Evolutionary conservation across 2,888 invertebrate genomes (phyloP), one percentile per base, ranked within the genome.

Genomic region (Agrochola circellaris): DNA sequence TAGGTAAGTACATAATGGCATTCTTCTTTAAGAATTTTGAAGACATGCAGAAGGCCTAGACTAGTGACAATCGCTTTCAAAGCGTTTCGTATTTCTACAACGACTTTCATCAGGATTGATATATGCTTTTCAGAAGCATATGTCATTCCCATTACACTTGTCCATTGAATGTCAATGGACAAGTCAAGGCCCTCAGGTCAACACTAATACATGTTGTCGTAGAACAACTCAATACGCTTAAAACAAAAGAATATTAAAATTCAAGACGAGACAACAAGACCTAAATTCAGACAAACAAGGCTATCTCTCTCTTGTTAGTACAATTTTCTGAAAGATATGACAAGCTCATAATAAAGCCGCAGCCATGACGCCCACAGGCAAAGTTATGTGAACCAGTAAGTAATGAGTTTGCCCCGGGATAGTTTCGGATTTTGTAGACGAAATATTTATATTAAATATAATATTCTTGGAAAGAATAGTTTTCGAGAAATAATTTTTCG

Each of bases 281-380:
- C 54, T 58, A 62, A 64, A 60, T 30, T 70, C 45, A 17, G 13
- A 71, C 79, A 56, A 76, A 82, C 17, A 65, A 9, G 45, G 72
- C 79, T 73, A 73, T 78, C 72, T 71, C 23, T 48, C 60, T 48
- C 74, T 85, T 82, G 79, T 74, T 73, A 73, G 68, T 48, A 80
- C 34, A 56, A 81, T 71, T 62, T 58, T 78, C 62, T 45, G 38
- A 56, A 34, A 81, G 70, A 81, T 71, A 79, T 84, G 66, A 67
- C 58, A 69, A 64, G 48, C 76, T 76, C 11, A 48, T 83, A 75
- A 61, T 73, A 84, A 68, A 61, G 60, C 58, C 6, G 30, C 58
- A 45, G 61, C 34, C 71, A 15, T 65, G 67, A 77, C 81, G 67
- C 84, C 83, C 77, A 81, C 77, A n/a, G 54, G 7, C 70, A 30